A percentile compares a stretch with the other conserved stretches of the same genome.
Conservation (phyloP, 2,113 vertebrate genomes). For the Arvicanthis niloticus region DNA sequence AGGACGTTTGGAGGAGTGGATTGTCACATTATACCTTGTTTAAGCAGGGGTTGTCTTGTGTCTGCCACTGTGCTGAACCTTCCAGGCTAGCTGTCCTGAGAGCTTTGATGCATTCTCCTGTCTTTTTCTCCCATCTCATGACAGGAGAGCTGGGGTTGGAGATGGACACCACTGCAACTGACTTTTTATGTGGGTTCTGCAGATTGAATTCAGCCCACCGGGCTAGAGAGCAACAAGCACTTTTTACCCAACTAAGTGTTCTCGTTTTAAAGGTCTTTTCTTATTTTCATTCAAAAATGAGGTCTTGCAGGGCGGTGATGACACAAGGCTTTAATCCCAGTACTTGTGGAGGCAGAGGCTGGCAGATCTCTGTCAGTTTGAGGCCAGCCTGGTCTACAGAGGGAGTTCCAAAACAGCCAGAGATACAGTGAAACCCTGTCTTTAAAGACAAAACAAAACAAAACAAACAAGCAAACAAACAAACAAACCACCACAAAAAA, state of each 20-base stretch:
- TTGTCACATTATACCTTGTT: no score
- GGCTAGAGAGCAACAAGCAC: not conserved
- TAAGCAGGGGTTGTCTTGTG: not conserved
- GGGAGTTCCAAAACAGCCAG: no score
- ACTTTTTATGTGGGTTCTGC: not conserved
- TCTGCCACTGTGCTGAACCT: not conserved
- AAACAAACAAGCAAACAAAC: no score
- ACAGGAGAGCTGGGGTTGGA: not conserved
- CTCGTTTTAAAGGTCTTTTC: not conserved
- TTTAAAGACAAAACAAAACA: no score
- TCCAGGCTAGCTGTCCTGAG: not conserved
- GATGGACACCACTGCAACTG: not conserved
- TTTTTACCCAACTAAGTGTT: not conserved
- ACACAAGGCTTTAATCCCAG: no score
- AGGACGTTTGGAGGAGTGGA: not conserved
- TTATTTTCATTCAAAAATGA: not conserved
- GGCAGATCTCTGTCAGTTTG: no score
- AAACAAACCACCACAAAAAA: no score
- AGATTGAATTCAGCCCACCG: no score
- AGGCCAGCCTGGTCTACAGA: no score
- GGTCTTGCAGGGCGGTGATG: no score
- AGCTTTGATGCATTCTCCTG: not conserved
- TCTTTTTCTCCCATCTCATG: not conserved
- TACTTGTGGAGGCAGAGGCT: no score
- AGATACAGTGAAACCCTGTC: no score